Base-by-base conservation (phyloP, 2,888 invertebrate species). In the Epinotia brunnichana region DNA sequence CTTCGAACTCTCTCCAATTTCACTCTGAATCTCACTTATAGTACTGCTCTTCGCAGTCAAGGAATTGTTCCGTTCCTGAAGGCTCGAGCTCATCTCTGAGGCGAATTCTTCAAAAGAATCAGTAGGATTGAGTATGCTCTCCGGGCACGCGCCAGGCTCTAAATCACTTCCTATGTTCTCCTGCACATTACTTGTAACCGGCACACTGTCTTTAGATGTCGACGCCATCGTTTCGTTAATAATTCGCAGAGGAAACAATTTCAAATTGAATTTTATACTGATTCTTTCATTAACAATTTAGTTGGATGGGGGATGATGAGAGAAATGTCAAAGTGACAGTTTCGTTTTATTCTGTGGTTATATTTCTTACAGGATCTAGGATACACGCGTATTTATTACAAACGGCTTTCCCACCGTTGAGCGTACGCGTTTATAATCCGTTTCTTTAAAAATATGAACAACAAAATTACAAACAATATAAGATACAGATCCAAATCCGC, bases 81-180 rank as follows among this genome's bases (percentile, higher is more conserved):
- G 93, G 81, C 94, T 94, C 11, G 95, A 94, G 81, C 94, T 95
- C 94, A 96, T 95, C 83, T 95, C 95, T 11, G 91, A 90, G 57
- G 95, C 95, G 79, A 96, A 95, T 78, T 96, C 95, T 77, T 96
- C 96, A 79, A 95, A 95, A 21, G 95, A 95, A 85, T 96, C 96
- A 9, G 95, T 95, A 1, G 96, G 95, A 67, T 96, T 95, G 54
- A 97, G 89, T 85, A 96, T 95, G 80, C 95, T 95, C 83, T 96
- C 96, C 3, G 84, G 82, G 76, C 92, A 93, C 41, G 92, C 92
- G 4, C 93, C 93, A 10, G 93, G 93, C 78, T 91, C 92, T 24
- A 92, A 77, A 41, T 88, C 89, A 76, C 85, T 84, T 13, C 86
- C 76, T 11, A 83, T 82, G 71, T 82, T 84, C 51, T 84, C 86